A percentile compares a stretch with the other conserved stretches of the same genome.
Evolutionary conservation across 2,797 vertebrate genomes (phyloP).

Genomic region (Triplophysa yarkandensis): DNA sequence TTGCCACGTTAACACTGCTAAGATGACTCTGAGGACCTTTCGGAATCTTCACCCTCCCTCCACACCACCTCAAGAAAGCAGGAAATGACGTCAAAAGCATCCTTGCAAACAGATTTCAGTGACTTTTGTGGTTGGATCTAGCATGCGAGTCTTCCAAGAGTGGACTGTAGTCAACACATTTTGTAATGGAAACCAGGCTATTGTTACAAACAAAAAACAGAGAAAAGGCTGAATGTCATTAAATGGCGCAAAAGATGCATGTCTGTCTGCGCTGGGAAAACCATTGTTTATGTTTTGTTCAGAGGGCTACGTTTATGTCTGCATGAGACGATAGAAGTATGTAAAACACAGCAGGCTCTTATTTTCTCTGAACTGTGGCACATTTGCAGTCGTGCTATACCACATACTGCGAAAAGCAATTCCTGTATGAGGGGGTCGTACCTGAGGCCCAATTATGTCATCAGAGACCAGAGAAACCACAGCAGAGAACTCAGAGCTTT

Average conservation of each 20-base stretch:
- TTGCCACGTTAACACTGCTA: conserved; percentile 33
- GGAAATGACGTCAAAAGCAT: conserved; percentile 47
- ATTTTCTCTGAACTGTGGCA: conserved; percentile 44
- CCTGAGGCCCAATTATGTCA: conserved; percentile 56
- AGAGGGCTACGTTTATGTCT: conserved; percentile 19
- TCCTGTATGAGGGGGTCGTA: conserved; percentile 31
- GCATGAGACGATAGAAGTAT: conserved; percentile 22
- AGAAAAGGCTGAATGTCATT: conserved; percentile 46
- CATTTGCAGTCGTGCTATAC: conserved; percentile 43
- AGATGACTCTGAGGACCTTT: conserved; percentile 39
- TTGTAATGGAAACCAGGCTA: conserved; percentile 59
- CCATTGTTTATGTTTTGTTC: conserved; percentile 17
- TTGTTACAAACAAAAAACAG: conserved; percentile 53
- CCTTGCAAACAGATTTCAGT: conserved; percentile 51
- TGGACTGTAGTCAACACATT: conserved; percentile 49
- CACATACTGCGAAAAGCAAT: conserved; percentile 52
- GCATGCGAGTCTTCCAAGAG: conserved; percentile 48
- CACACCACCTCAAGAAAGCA: neutral
- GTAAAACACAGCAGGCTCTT: conserved; percentile 37
- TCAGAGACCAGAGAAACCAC: conserved; percentile 54
- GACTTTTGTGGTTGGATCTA: conserved; percentile 53
- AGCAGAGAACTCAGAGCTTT: conserved; percentile 39
- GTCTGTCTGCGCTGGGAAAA: conserved; percentile 40
- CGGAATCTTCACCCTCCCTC: conserved; percentile 21
- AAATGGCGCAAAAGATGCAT: conserved; percentile 36